Evolutionary conservation across 2,888 invertebrate species (phyloP), one percentile per base, ranked within the genome.

Genomic region (Patella pellucida): DNA sequence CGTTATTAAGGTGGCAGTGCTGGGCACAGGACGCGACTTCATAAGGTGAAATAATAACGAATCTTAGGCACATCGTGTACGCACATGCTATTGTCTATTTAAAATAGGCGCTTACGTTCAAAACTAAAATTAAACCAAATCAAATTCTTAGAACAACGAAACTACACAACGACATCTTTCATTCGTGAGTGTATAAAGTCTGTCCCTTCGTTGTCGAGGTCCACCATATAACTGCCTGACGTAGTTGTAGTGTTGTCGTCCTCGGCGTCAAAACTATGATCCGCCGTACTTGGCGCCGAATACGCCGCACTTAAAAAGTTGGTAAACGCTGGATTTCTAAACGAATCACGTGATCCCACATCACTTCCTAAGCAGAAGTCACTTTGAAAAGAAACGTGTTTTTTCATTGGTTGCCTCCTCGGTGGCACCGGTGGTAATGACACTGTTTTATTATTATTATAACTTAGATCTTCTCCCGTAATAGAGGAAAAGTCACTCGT

Each of bases 231-330:
- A 72, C 79, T 80, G 7, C 80, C 80, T n/a, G 78, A 78, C 12
- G 80, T 80, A 14, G 80, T 82, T 14, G 80, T 82, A 54, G 79
- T 82, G 78, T 78, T 76, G 69, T 78, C 79, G 41, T 81, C 80
- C 16, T 68, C 72, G 4, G 76, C 79, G 68, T 82, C 80, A 76
- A 78, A 73, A 69, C 78, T 79, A 27, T 74, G 73, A 52, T 80
- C 77, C 16, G 76, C 71, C 23, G 76, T 73, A 31, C 76, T 51
- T 5, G 52, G 69, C 52, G 62, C 71, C 19, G 67, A 77, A 54
- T 76, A 54, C 41, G 73, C 70, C 12, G 71, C 52, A 68, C 52
- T 52, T 52, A 15, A 11, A 12, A 52, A 23, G 5, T 68, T 68
- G 2, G 54, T 27, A 68, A 31, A 73, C 7, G 73, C 31, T 68